These are phyloP conservation scores for Pygoscelis antarcticus DNA, from an alignment of 2,113 vertebrate genomes.

Conservation along the genomic window DNA sequence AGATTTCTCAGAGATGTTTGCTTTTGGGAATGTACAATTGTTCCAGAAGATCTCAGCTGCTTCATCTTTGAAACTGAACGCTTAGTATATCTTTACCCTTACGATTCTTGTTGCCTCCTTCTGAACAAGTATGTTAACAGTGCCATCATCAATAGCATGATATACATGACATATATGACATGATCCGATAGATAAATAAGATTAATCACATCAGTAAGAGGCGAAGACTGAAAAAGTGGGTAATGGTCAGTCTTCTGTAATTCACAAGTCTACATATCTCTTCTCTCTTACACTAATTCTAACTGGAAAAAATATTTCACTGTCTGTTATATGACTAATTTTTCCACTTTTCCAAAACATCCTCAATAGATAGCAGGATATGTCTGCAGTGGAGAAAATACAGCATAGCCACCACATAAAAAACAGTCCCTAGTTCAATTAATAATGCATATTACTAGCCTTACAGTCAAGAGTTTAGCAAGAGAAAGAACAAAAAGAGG, in stretches of 20 bases:
- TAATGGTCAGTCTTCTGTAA: not conserved
- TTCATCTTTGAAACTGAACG: not conserved
- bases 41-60: not conserved
- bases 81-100: not conserved
- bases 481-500: not conserved
- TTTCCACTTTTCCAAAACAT: not conserved
- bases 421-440: not conserved
- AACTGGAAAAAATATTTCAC: not conserved
- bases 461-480: not conserved
- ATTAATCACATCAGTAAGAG: not conserved
- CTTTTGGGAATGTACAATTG: not conserved
- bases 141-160: not conserved
- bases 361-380: not conserved
- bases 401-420: not conserved
- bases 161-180: not conserved
- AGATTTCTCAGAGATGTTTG: not conserved
- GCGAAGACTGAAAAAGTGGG: not conserved
- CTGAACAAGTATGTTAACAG: not conserved
- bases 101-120: not conserved
- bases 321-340: not conserved
- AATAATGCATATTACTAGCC: not conserved
- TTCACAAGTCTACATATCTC: not conserved
- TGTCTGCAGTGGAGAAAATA: not conserved
- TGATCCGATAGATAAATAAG: not conserved
- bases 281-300: not conserved